A percentile compares a stretch with the other conserved stretches of the same genome.
Evolutionary conservation across 2,797 vertebrate species (phyloP).

Genomic region (Trachops cirrhosus): DNA sequence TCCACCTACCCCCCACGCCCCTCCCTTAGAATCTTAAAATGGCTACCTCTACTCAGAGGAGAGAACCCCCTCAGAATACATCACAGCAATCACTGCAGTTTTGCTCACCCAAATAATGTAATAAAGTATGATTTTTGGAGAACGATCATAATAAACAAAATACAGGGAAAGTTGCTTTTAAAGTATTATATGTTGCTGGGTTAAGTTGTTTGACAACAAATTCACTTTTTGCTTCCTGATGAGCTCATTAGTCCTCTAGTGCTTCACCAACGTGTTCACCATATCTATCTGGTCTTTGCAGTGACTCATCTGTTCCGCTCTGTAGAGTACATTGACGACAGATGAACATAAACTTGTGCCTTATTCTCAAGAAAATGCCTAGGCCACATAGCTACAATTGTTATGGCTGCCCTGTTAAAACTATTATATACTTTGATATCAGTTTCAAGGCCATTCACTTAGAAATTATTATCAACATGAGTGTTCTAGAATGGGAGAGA

Average conservation of each 20-base stretch:
- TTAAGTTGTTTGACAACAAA: conserved; percentile 69
- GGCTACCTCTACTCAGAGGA: neutral
- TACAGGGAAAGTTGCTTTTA: neutral
- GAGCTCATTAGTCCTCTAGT: conserved; percentile 50
- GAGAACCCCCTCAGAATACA: neutral
- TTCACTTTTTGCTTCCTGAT: conserved; percentile 46
- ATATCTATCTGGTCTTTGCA: neutral
- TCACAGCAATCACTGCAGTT: neutral
- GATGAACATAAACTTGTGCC: conserved; percentile 4
- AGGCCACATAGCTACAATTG: neutral
- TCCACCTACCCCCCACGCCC: neutral
- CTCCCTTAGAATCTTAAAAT: neutral
- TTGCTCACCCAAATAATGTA: neutral
- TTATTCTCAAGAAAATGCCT: conserved; percentile 45
- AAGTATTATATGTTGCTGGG: neutral
- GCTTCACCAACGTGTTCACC: conserved; percentile 62
- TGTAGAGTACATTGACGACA: conserved; percentile 41
- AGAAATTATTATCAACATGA: neutral
- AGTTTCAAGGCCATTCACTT: neutral
- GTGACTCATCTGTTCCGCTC: conserved; percentile 31
- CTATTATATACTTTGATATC: neutral
- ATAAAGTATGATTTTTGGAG: neutral
- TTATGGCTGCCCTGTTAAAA: conserved; percentile 19
- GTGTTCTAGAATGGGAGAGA: neutral
- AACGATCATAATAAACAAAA: neutral